Evolutionary conservation across 2,113 vertebrate genomes (phyloP).

Genomic region (Xiphophorus couchianus): DNA sequence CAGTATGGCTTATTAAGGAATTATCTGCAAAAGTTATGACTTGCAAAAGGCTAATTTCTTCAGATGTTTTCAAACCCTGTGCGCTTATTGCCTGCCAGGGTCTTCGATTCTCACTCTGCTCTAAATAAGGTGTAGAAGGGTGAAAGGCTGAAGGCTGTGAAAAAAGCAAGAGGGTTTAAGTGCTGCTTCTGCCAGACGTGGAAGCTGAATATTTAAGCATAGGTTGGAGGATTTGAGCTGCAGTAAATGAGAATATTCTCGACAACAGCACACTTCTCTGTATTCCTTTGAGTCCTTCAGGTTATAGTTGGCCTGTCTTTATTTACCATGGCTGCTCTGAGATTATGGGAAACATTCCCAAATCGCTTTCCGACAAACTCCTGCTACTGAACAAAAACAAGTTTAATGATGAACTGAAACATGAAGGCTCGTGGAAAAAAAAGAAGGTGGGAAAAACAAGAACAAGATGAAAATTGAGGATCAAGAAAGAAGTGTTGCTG

Average conservation of each 20-base stretch:
- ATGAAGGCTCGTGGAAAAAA: slow-evolving; percentile 5
- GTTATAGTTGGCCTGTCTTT: slow-evolving; percentile 1
- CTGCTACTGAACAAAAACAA: slow-evolving; percentile 14
- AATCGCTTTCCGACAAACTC: slow-evolving; percentile 23
- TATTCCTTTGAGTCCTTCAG: not conserved
- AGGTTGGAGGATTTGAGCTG: slow-evolving; percentile 5
- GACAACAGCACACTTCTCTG: not conserved
- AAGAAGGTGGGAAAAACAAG: not conserved
- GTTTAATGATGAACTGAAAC: slow-evolving; percentile 36
- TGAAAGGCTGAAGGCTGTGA: not conserved
- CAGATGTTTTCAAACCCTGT: slow-evolving; percentile 26
- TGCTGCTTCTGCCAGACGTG: not conserved
- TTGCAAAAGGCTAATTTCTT: slow-evolving; percentile 21
- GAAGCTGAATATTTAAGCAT: slow-evolving; percentile 7
- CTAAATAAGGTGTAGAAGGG: not conserved
- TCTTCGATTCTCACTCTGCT: slow-evolving; percentile 28
- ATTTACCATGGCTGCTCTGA: slow-evolving; percentile 10
- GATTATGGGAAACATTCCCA: slow-evolving; percentile 31
- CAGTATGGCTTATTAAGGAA: not conserved
- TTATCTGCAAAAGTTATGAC: not conserved
- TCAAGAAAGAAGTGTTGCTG: slow-evolving; percentile 18
- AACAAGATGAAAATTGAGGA: not conserved
- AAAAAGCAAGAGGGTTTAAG: not conserved
- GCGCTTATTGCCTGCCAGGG: slow-evolving; percentile 14
- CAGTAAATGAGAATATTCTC: slow-evolving; percentile 19